Base-by-base conservation (phyloP, 2,113 vertebrate species). In the Tetrao urogallus region DNA sequence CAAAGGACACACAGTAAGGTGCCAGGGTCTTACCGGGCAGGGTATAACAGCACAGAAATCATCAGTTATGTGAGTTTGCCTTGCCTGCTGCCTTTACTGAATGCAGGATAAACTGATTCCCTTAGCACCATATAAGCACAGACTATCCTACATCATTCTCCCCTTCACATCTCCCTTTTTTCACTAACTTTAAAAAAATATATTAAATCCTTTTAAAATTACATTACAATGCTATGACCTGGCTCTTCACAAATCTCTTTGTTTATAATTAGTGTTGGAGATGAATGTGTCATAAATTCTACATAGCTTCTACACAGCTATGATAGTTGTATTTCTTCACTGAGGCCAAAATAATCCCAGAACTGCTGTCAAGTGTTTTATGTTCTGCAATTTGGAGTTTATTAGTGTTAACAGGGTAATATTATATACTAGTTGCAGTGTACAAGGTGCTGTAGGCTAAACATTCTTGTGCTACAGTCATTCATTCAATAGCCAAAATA, bases 321-420 rank as follows among this genome's bases (percentile, higher is more conserved):
- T 74, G 86, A 95, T 71, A 94, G 47, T 45, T 91, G 21, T 13
- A 72, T 92, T 56, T 89, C 57, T 94, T 94, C 30, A 70, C 43
- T 69, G 60, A 86, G 58, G 70, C 65, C 79, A 96, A 92, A 97
- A 93, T 90, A 94, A 96, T 91, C 47, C 42, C 75, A 83, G 85
- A 92, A 92, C 36, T 89, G 78, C 71, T 96, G 78, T 94, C 88
- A 97, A 91, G 81, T 82, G 36, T 21, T 95, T 95, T 95, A 94
- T 47, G 57, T 95, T 93, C 77, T 83, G 70, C 74, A 93, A 50
- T 87, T 94, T 87, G 67, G 45, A 95, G 58, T 90, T 95, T 86
- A 92, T 89, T 92, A 86, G 86, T 90, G 83, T 86, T 95, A 97
- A 94, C 40, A 89, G 10, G 32, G n/a, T 92, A 90, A 94, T 58